Evolutionary conservation across 2,113 vertebrate genomes (phyloP).

Genomic region (Burhinus bistriatus): DNA sequence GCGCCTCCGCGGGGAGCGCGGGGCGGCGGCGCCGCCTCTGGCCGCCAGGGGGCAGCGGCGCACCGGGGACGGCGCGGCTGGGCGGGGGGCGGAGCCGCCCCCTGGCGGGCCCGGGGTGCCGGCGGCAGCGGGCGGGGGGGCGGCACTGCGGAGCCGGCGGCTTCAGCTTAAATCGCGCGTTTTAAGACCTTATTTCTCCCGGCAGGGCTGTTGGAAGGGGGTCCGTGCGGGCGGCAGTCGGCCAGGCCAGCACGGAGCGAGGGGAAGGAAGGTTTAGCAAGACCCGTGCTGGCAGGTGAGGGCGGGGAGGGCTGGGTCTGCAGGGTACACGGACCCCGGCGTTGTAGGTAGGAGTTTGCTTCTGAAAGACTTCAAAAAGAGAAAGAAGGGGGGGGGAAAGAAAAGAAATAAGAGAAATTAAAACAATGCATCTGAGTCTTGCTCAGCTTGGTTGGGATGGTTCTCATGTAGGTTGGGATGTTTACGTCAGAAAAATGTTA

Average conservation of each 20-base stretch:
- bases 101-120: too few species aligned
- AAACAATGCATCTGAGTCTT: background rate
- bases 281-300: too few species aligned
- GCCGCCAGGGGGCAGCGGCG: conserved; percentile 38
- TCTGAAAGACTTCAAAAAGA: background rate
- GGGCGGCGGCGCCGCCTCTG: background rate
- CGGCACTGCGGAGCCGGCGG: background rate
- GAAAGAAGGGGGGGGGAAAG: accelerated
- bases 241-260: background rate
- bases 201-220: too few species aligned
- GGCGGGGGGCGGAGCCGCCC: background rate
- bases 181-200: accelerated
- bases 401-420: background rate
- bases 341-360: background rate
- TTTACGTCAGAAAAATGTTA: background rate
- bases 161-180: background rate
- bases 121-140: too few species aligned
- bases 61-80: background rate
- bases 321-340: background rate
- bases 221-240: background rate
- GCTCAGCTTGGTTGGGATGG: background rate
- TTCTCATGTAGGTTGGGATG: background rate
- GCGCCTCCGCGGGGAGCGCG: background rate
- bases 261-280: background rate
- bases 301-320: background rate